Conservation (phyloP, 2,888 invertebrate genomes). For the Diploptera punctata region DNA sequence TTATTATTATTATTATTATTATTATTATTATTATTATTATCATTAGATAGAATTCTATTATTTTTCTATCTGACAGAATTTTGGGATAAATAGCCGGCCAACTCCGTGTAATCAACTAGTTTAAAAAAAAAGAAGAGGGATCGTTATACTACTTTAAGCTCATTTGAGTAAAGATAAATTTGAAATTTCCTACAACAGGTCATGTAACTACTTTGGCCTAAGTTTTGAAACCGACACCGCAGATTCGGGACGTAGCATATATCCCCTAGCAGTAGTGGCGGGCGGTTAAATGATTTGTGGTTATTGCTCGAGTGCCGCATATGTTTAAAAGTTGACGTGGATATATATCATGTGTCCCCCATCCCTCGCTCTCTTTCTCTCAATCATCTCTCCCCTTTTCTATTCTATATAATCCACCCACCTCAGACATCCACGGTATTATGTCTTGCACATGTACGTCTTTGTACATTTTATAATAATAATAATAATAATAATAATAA, state of each 20-base stretch:
- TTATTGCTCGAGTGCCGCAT: conserved; percentile 33
- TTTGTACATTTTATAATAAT: too few species aligned
- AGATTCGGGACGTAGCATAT: not conserved
- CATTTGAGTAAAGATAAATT: conserved; percentile 28
- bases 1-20: too few species aligned
- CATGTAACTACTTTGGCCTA: not conserved
- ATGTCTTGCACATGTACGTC: too few species aligned
- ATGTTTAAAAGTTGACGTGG: conserved; percentile 36
- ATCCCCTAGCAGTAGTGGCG: conserved; percentile 3
- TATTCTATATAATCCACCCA: not conserved
- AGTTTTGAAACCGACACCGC: conserved; percentile 30
- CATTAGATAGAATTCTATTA: too few species aligned
- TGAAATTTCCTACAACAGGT: conserved; percentile 5
- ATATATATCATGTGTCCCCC: conserved; percentile 30
- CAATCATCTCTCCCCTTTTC: not conserved
- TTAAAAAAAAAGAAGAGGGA: not conserved
- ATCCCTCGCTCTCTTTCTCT: not conserved
- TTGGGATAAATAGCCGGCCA: too few species aligned
- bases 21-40: too few species aligned
- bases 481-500: too few species aligned
- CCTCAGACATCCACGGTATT: too few species aligned
- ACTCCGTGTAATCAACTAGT: too few species aligned
- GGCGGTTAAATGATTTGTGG: conserved; percentile 37
- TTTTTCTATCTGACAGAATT: too few species aligned
- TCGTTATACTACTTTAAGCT: conserved; percentile 12